phyloP scores from a whole-genome alignment of 2,113 vertebrate species.

The Coryphaenoides rupestris region DNA sequence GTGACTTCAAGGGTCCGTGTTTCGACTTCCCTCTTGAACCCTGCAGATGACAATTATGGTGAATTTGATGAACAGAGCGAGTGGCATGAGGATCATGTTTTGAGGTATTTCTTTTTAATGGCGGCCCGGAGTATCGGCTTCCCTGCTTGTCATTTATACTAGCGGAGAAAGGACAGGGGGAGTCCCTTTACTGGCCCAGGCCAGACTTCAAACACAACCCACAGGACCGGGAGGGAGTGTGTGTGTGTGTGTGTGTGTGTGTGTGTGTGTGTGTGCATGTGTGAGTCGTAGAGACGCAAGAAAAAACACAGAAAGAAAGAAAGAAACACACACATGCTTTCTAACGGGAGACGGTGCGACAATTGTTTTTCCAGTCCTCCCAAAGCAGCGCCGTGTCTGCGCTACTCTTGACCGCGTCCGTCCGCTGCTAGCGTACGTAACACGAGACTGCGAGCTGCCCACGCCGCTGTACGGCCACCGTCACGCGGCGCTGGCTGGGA shows the following conservation, averaged over 20 bases:
- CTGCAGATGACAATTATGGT: slow-evolving; percentile 64
- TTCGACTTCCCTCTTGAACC: slow-evolving; percentile 60
- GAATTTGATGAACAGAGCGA: slow-evolving; percentile 71
- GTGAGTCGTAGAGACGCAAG: too few species aligned
- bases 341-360: slow-evolving; percentile 63
- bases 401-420: slow-evolving; percentile 60
- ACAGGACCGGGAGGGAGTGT: slow-evolving; percentile 16
- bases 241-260: too few species aligned
- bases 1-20: slow-evolving; percentile 42
- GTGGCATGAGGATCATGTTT: slow-evolving; percentile 44
- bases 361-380: slow-evolving; percentile 42
- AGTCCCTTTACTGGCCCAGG: slow-evolving; percentile 68
- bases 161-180: slow-evolving; percentile 51
- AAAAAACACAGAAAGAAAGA: not conserved
- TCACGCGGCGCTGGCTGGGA: slow-evolving; percentile 54
- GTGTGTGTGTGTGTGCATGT: too few species aligned
- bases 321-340: slow-evolving; percentile 19
- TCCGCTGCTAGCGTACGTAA: slow-evolving; percentile 62
- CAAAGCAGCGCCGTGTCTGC: slow-evolving; percentile 39
- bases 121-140: slow-evolving; percentile 61
- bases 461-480: slow-evolving; percentile 48
- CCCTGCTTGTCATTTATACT: slow-evolving; percentile 78
- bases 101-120: slow-evolving; percentile 38
- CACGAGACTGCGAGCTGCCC: slow-evolving; percentile 52
- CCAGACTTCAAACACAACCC: slow-evolving; percentile 74